A percentile compares a stretch with the other conserved stretches of the same genome.
Conservation (phyloP, 2,797 vertebrate genomes). For the Typhlichthys eigenmanni region DNA sequence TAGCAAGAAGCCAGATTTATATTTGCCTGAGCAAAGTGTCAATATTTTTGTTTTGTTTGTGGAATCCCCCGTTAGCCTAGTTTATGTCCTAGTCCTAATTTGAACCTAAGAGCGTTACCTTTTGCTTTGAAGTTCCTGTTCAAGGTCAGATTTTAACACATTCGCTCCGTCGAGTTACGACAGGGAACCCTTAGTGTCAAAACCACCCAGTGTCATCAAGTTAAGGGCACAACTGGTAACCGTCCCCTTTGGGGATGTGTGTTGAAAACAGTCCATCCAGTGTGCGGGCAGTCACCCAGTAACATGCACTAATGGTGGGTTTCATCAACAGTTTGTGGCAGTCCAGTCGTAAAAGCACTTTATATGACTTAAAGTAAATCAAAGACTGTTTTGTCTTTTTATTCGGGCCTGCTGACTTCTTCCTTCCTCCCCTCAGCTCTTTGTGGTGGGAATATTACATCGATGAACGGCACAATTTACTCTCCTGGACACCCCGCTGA, state of each 20-base stretch:
- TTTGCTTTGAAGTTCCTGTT: slow-evolving; percentile 40
- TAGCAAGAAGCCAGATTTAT: slow-evolving; percentile 12
- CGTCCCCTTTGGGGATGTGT: slow-evolving; percentile 26
- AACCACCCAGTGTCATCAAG: slow-evolving; percentile 39
- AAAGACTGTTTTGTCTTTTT: slow-evolving; percentile 38
- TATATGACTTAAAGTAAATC: slow-evolving; percentile 50
- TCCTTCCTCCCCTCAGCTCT: slow-evolving; percentile 77
- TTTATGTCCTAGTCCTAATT: slow-evolving; percentile 17
- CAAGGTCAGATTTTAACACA: slow-evolving; percentile 48
- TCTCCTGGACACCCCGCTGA: slow-evolving; percentile 96
- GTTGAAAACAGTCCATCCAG: slow-evolving; percentile 22
- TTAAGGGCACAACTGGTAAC: slow-evolving; percentile 27
- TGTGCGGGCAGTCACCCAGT: slow-evolving; percentile 39
- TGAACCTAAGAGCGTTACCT: slow-evolving; percentile 25
- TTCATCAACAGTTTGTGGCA: slow-evolving; percentile 44
- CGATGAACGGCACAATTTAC: slow-evolving; percentile 96
- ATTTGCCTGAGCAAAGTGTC: slow-evolving; percentile 15
- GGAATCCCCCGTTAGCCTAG: slow-evolving; percentile 9
- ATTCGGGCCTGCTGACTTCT: slow-evolving; percentile 30
- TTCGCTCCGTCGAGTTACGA: slow-evolving; percentile 30
- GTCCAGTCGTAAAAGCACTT: slow-evolving; percentile 33
- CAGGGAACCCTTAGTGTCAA: slow-evolving; percentile 36
- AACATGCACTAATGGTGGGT: slow-evolving; percentile 46
- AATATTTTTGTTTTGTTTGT: slow-evolving; percentile 32
- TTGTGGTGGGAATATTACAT: slow-evolving; percentile 95